Percentiles rank a stretch among this genome's conserved stretches.
phyloP scores from a whole-genome alignment of 2,888 invertebrate genomes.

The Diploptera punctata region DNA sequence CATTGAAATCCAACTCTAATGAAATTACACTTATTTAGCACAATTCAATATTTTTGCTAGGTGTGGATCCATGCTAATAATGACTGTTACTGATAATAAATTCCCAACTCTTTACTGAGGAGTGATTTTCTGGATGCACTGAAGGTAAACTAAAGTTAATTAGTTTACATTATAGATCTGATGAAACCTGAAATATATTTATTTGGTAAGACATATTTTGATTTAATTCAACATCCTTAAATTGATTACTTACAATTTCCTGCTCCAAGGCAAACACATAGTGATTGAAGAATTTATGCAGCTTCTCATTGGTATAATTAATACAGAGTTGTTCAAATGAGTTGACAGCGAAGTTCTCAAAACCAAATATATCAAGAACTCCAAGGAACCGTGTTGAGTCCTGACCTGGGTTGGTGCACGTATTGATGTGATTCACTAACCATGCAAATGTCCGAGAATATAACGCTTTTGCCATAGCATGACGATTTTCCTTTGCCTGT shows the following conservation, averaged over 20 bases:
- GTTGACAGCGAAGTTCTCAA: constrained; percentile 90
- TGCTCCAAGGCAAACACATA: constrained; percentile 95
- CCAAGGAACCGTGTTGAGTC: constrained; percentile 81
- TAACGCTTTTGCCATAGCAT: constrained; percentile 92
- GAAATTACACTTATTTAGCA: too few species aligned
- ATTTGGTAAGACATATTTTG: too few species aligned
- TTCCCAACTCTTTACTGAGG: too few species aligned
- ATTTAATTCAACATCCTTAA: too few species aligned
- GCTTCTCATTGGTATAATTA: constrained; percentile 93
- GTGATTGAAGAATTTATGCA: constrained; percentile 96
- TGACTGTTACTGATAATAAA: too few species aligned
- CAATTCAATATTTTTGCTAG: too few species aligned
- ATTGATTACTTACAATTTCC: constrained; percentile 83
- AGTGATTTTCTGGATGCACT: too few species aligned
- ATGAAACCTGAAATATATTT: too few species aligned
- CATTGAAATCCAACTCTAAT: too few species aligned
- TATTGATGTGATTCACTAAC: constrained; percentile 92
- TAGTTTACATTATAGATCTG: too few species aligned
- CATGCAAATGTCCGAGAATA: constrained; percentile 91
- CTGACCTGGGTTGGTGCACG: constrained; percentile 87
- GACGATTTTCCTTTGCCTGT: constrained; percentile 86
- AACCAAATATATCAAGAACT: constrained; percentile 92
- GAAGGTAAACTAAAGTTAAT: too few species aligned
- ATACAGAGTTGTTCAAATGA: constrained; percentile 93
- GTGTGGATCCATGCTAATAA: too few species aligned